A percentile compares a stretch with the other conserved stretches of the same genome.
Conservation (phyloP, 23 tunicate genomes). For the Styela clava region DNA sequence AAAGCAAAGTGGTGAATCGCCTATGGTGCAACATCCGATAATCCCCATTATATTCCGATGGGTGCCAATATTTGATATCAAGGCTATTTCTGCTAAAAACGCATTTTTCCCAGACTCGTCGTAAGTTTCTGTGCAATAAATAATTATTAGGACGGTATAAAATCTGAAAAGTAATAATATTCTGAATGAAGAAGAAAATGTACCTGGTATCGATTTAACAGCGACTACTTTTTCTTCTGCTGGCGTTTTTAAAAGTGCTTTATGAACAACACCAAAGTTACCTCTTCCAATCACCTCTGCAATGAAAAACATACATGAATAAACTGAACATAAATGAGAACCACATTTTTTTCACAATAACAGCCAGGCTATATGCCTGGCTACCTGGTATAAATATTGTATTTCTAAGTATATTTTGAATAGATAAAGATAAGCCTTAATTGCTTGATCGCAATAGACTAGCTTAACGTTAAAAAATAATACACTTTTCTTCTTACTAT, state of each 20-base stretch:
- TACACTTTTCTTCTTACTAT: too few species aligned
- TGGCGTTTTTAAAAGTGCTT: constrained; percentile 35
- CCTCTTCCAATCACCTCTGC: constrained; percentile 84
- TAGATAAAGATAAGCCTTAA: too few species aligned
- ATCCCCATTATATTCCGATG: constrained; percentile 58
- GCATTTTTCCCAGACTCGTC: constrained; percentile 21
- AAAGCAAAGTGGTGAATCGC: constrained; percentile 30
- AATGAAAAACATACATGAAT: neutral
- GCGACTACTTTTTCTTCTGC: constrained; percentile 52
- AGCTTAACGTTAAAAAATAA: too few species aligned
- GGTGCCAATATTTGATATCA: constrained; percentile 51
- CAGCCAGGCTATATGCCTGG: too few species aligned
- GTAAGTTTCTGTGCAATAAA: neutral
- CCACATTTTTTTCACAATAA: too few species aligned
- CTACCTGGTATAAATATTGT: too few species aligned
- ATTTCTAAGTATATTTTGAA: too few species aligned
- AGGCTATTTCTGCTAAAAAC: constrained; percentile 82
- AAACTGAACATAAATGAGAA: neutral
- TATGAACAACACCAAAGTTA: constrained; percentile 90
- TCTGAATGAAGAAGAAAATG: too few species aligned
- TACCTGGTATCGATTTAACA: constrained; percentile 78
- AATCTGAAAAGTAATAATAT: too few species aligned
- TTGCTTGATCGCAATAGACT: too few species aligned
- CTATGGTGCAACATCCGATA: constrained; percentile 54
- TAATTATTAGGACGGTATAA: too few species aligned